Conservation (phyloP, 2,113 vertebrate genomes). For the Triplophysa rosa region DNA sequence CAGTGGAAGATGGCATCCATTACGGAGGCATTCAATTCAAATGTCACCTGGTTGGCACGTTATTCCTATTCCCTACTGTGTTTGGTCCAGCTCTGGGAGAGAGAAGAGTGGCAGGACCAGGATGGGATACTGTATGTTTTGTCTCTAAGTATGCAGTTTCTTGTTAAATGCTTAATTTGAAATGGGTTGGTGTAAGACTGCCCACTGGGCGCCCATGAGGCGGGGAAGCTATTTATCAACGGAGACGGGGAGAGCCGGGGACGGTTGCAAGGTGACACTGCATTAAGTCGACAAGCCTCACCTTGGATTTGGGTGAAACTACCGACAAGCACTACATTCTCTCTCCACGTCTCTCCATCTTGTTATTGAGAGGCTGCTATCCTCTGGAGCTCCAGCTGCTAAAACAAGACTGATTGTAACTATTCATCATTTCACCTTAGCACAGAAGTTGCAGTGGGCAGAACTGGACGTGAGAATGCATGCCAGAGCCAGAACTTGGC, state of each 20-base stretch:
- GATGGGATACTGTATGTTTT: conserved; percentile 52
- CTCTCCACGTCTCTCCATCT: conserved; percentile 43
- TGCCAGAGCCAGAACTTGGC: conserved; percentile 17
- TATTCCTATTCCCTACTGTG: conserved; percentile 66
- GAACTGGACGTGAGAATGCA: conserved; percentile 27
- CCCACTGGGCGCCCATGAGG: background rate
- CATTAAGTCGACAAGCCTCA: conserved; percentile 63
- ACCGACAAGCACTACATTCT: conserved; percentile 37
- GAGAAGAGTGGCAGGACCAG: conserved; percentile 21
- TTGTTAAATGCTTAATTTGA: conserved; percentile 56
- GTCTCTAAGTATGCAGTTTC: conserved; percentile 53
- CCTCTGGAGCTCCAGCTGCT: conserved; percentile 71
- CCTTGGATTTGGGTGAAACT: conserved; percentile 65
- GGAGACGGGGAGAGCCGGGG: conserved; percentile 54
- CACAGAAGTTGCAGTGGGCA: conserved; percentile 59
- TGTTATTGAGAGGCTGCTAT: conserved; percentile 62
- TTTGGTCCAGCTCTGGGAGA: conserved; percentile 49
- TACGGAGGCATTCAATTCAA: conserved; percentile 76
- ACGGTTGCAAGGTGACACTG: conserved; percentile 73
- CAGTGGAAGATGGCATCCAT: conserved; percentile 71
- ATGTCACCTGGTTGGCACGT: conserved; percentile 74
- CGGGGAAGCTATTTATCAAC: conserved; percentile 58
- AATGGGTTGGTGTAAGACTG: conserved; percentile 51
- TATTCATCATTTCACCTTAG: conserved; percentile 67
- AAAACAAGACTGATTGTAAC: conserved; percentile 77